These are phyloP conservation scores for Serrognathus titanus DNA, from an alignment of 2,888 invertebrate species.

Conservation along the genomic window DNA sequence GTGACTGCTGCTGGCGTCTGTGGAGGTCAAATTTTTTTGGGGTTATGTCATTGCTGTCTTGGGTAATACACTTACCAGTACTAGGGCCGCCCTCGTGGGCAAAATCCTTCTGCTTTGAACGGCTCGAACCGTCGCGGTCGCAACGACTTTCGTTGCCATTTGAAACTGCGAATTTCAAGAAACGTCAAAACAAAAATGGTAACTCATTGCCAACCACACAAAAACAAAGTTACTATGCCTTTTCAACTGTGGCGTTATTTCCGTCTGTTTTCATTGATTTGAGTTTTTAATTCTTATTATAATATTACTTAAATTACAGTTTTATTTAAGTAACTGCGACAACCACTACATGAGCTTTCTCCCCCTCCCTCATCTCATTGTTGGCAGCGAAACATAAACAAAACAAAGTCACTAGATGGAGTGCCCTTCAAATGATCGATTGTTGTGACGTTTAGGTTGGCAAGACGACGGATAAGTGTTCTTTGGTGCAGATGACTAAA, in stretches of 20 bases:
- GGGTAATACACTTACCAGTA: constrained; percentile 51
- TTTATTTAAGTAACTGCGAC: too few relatives aligned
- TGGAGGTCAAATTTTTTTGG: constrained; percentile 36
- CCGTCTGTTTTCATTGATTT: too few relatives aligned
- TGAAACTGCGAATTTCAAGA: constrained; percentile 7
- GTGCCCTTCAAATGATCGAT: constrained; percentile 2
- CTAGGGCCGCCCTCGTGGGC: constrained; percentile 81
- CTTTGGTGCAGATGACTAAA: constrained; percentile 29
- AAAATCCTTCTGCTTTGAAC: constrained; percentile 74
- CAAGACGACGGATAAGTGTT: constrained; percentile 11
- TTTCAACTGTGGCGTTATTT: background rate
- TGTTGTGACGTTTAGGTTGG: constrained; percentile 3
- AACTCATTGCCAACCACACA: constrained; percentile 1
- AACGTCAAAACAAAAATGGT: constrained; percentile 20
- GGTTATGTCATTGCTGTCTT: constrained; percentile 27
- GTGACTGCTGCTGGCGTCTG: constrained; percentile 80
- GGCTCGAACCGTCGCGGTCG: constrained; percentile 85
- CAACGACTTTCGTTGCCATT: constrained; percentile 77
- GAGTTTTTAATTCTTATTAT: too few relatives aligned
- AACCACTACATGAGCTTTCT: too few relatives aligned
- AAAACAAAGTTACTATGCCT: background rate
- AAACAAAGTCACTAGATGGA: background rate
- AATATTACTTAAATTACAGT: too few relatives aligned
- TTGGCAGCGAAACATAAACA: too few relatives aligned
- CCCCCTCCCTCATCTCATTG: too few relatives aligned